A percentile compares a stretch with the other conserved stretches of the same genome.
Evolutionary conservation across 2,888 invertebrate genomes (phyloP).

Genomic region (Chymomyza fuscimana): DNA sequence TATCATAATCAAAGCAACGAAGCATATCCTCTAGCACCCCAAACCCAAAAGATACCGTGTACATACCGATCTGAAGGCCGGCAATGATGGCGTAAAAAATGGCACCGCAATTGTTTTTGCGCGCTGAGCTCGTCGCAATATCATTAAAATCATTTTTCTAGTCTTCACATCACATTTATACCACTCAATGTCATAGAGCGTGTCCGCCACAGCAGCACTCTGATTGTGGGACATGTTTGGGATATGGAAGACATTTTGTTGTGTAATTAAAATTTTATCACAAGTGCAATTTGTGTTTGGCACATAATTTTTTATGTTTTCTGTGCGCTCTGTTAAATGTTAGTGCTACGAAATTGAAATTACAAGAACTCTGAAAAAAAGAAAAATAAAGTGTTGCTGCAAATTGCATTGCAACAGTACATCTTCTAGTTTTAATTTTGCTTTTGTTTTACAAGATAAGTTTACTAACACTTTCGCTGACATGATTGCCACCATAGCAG

Average conservation of each 20-base stretch:
- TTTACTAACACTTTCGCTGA: conserved; percentile 76
- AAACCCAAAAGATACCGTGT: conserved; percentile 19
- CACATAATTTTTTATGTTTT: conserved; percentile 53
- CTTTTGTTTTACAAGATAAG: not conserved
- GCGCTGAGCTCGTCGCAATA: conserved; percentile 75
- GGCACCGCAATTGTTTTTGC: conserved; percentile 74
- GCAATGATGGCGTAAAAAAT: conserved; percentile 77
- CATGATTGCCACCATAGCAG: conserved; percentile 76
- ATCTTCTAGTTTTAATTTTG: not conserved
- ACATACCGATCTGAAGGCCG: conserved; percentile 74
- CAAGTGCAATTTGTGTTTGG: conserved; percentile 63
- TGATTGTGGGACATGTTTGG: conserved; percentile 27
- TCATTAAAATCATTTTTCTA: conserved; percentile 77
- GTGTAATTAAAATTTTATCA: conserved; percentile 68
- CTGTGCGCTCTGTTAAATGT: conserved; percentile 21
- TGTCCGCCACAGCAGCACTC: conserved; percentile 74
- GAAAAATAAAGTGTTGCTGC: not conserved
- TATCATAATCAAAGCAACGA: conserved; percentile 35
- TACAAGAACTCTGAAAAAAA: conserved; percentile 29
- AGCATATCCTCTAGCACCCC: not conserved
- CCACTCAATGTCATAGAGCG: conserved; percentile 76
- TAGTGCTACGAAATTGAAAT: conserved; percentile 59
- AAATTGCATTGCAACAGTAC: not conserved
- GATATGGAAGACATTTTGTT: conserved; percentile 43
- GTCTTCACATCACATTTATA: conserved; percentile 77